phyloP scores from a whole-genome alignment of 2,888 invertebrate species.

The Drosophila conformis region DNA sequence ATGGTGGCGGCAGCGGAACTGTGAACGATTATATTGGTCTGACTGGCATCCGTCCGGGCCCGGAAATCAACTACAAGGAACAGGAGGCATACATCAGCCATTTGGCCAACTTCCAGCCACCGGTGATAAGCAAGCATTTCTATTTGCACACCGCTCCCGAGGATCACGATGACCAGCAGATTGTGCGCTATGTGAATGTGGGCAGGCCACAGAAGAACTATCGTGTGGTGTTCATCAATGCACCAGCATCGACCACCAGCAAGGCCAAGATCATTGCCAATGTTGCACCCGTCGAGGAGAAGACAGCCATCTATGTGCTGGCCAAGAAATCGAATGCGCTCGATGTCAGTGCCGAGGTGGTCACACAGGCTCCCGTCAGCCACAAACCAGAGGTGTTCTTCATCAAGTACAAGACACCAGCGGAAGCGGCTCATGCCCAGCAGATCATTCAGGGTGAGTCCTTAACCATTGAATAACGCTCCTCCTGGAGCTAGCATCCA shows the following conservation, averaged over 20 bases:
- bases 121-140: constrained; percentile 82
- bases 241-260: constrained; percentile 78
- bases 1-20: constrained; percentile 8
- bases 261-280: constrained; percentile 82
- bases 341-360: constrained; percentile 80
- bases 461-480: not conserved
- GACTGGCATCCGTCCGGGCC: constrained; percentile 58
- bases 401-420: constrained; percentile 84
- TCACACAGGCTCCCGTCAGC: constrained; percentile 76
- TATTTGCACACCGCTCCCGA: constrained; percentile 83
- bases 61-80: constrained; percentile 63
- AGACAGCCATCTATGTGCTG: constrained; percentile 84
- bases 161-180: constrained; percentile 82
- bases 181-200: constrained; percentile 81
- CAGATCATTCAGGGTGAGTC: constrained; percentile 81
- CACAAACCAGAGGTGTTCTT: constrained; percentile 84
- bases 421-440: constrained; percentile 83
- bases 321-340: constrained; percentile 81
- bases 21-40: constrained; percentile 53
- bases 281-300: constrained; percentile 83
- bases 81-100: constrained; percentile 70
- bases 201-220: constrained; percentile 83
- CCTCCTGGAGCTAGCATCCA: not conserved
- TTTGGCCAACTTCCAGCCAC: constrained; percentile 71
- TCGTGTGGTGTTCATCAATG: constrained; percentile 83